Percentiles rank a stretch among this genome's conserved stretches.
These are phyloP conservation scores for Hermodice carunculata DNA, from an alignment of 2,888 invertebrate genomes.

Conservation along the genomic window DNA sequence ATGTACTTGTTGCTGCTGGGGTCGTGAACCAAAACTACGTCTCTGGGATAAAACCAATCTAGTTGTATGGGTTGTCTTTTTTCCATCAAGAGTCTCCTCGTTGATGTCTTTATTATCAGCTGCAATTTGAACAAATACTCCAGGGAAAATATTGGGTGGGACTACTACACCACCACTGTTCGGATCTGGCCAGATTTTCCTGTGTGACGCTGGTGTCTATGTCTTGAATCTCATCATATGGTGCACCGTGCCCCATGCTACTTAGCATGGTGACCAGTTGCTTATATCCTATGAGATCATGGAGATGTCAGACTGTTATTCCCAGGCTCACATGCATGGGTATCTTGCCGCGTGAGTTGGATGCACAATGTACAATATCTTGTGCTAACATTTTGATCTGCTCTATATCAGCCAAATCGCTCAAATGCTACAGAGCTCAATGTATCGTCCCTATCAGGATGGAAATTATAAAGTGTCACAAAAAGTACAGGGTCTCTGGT, in stretches of 20 bases:
- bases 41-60: too few species aligned
- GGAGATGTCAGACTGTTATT: neutral
- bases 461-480: too few species aligned
- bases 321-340: neutral
- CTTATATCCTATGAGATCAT: neutral
- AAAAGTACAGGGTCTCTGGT: too few species aligned
- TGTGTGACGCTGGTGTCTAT: neutral
- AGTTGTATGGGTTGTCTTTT: too few species aligned
- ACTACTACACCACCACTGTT: neutral
- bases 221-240: constrained; percentile 1
- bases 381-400: too few species aligned
- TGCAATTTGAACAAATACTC: neutral
- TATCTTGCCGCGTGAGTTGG: too few species aligned
- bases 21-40: too few species aligned
- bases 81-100: constrained; percentile 7
- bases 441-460: too few species aligned
- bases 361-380: too few species aligned
- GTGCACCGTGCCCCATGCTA: constrained; percentile 1
- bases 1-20: too few species aligned
- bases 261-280: constrained; percentile 1
- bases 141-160: neutral
- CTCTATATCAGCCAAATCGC: too few species aligned
- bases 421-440: too few species aligned
- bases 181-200: neutral
- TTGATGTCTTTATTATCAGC: constrained; percentile 1